Base-by-base conservation (phyloP, 2,113 vertebrate genomes). In the Xiphophorus couchianus region DNA sequence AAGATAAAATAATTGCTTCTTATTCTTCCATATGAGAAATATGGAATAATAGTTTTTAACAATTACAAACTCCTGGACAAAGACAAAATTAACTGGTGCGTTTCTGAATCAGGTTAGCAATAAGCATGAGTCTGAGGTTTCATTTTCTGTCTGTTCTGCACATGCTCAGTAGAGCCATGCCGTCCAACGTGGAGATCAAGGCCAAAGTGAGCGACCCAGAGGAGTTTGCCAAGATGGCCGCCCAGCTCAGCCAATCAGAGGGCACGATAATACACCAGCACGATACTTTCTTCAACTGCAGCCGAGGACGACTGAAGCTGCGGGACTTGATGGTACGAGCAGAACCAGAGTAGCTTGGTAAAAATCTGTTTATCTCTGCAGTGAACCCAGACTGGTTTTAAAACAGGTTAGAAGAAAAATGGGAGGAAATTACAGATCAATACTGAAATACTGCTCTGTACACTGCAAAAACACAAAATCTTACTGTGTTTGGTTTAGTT, bases 181-280 rank as follows among this genome's bases (percentile, higher is more conserved):
- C 84, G 1, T 94, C 95, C 5, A 96, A 96, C 58, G 95, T 96
- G 80, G 96, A 96, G 83, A 92, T 96, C 76, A 96, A 96, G 78
- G 96, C 95, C 1, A 84, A 69, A 12, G 90, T 95, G 72, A 76
- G 82, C 63, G 76, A 91, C 66, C 8, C 22, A 29, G 44, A 25
- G 0, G 61, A 5, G 5, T 86, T 93, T 2, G 86, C 76, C 0
- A 3, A 71, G 60, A 91, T 58, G 54, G 95, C 93, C 0, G 80
- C 90, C 0, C 44, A 86, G 67, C 90, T 95, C 69, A 95, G 94
- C 75, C 91, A 88, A 25, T 93, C 93, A 5, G 86, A 93, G 4
- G 95, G 94, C 35, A 74, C 77, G 0, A 30, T 90, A 63, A 90
- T 95, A 69, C 67, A 62, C 1, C 96, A 96, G 80, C 89, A 87